phyloP scores from a whole-genome alignment of 2,797 vertebrate genomes.

The Naso thynnoides region DNA sequence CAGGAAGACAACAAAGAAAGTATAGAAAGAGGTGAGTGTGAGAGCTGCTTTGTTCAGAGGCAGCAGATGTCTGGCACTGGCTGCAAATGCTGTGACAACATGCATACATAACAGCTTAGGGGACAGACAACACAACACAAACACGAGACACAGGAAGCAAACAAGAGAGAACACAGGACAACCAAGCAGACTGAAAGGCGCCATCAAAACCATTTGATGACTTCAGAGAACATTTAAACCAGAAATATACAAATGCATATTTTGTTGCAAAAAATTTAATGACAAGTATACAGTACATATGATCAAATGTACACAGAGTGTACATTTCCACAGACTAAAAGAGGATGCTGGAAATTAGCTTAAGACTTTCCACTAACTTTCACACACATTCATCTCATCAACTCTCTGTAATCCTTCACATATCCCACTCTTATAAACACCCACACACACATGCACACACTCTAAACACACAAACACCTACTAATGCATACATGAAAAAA shows the following conservation, averaged over 20 bases:
- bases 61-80: constrained; percentile 40
- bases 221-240: constrained; percentile 36
- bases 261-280: constrained; percentile 38
- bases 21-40: constrained; percentile 26
- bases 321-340: constrained; percentile 64
- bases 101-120: constrained; percentile 52
- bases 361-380: constrained; percentile 9
- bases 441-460: constrained; percentile 32
- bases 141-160: constrained; percentile 52
- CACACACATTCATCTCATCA: constrained; percentile 2
- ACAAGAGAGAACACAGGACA: constrained; percentile 37
- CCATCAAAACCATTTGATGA: constrained; percentile 55
- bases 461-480: constrained; percentile 15
- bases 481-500: constrained; percentile 47
- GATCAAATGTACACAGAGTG: constrained; percentile 64
- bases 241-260: constrained; percentile 52
- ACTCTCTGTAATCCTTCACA: neutral
- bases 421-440: neutral
- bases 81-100: constrained; percentile 46
- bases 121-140: constrained; percentile 46
- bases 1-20: constrained; percentile 32
- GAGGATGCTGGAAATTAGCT: constrained; percentile 44
- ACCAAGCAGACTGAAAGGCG: constrained; percentile 34
- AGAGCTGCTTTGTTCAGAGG: constrained; percentile 34
- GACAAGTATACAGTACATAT: constrained; percentile 8